Base-by-base conservation (phyloP, 2,113 vertebrate species). In the Atractosteus spatula region DNA sequence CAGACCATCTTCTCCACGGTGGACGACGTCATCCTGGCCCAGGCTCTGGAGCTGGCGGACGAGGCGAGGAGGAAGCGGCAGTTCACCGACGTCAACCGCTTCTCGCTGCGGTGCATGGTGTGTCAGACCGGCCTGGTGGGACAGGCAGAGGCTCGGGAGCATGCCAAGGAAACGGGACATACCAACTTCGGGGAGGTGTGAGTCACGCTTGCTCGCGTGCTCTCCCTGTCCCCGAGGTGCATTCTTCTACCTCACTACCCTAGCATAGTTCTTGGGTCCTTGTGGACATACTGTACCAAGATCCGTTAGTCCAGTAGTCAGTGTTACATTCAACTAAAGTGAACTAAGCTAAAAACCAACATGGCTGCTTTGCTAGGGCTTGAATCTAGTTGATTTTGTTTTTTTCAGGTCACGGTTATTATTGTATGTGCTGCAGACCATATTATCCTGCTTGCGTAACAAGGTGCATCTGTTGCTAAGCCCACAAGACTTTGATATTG, bases 121-220 rank as follows among this genome's bases (percentile, higher is more conserved):
- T 99, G 97, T 82, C 96, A 99, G 86, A 96, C 91, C 51, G 97
- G 96, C 77, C 89, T 99, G 44, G 96, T 94, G 7, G 97, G 97
- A 77, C 97, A 99, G 80, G 91, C 88, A 45, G 95, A 99, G 81
- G 97, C 97, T 41, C 92, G 96, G 7, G 94, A 98, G 29, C 97
- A 99, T 1, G 97, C 97, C 86, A 96, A 90, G 93, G 95, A 97
- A 81, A 98, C 97, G 0, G 97, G 97, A 56, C 97, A 99, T 81
- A 91, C 97, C 86, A 99, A 95, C 79, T 98, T 99, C 1, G 97
- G 97, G 10, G 97, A 99, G 84, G 95, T 99, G 84, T 99, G 89
- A 97, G 41, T 10, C 13, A 68, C 67, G 13, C 55, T 41, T 43
- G 65, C 1, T 74, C 4, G 17, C 55, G 75, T 51, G 69, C 78